Conservation (phyloP, 2,888 invertebrate species). For the Spicauda simplicius region DNA sequence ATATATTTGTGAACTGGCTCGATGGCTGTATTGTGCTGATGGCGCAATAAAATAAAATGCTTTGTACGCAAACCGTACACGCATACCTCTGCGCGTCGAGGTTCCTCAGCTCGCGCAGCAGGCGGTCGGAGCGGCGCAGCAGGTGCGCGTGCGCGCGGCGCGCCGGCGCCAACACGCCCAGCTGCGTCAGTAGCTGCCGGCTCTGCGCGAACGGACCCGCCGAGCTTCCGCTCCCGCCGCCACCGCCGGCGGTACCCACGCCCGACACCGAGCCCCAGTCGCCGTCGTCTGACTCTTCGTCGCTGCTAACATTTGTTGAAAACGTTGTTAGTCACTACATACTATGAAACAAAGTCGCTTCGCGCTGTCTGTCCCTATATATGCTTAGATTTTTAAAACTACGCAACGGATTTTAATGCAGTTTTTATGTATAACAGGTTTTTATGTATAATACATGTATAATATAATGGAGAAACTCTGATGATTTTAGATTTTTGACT, state of each 20-base stretch:
- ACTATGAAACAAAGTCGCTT: too few species aligned
- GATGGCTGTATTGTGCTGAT: too few species aligned
- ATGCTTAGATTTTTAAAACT: too few species aligned
- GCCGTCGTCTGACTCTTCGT: constrained; percentile 73
- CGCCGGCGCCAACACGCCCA: constrained; percentile 96
- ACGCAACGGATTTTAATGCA: too few species aligned
- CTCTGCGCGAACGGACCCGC: constrained; percentile 91
- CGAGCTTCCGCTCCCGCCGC: constrained; percentile 45
- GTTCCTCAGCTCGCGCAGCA: constrained; percentile 95
- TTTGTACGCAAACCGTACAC: too few species aligned
- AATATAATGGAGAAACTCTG: too few species aligned
- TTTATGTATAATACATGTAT: too few species aligned
- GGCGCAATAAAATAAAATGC: too few species aligned
- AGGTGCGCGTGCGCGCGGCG: constrained; percentile 93
- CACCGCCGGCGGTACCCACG: constrained; percentile 7
- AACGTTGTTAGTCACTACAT: not conserved
- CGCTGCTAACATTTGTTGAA: constrained; percentile 45
- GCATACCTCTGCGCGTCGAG: constrained; percentile 92
- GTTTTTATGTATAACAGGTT: too few species aligned
- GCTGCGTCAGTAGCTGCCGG: constrained; percentile 94
- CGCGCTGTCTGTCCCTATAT: too few species aligned
- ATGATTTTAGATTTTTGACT: too few species aligned
- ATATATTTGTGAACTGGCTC: too few species aligned
- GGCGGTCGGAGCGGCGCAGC: constrained; percentile 93
- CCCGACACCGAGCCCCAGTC: constrained; percentile 43